These are phyloP conservation scores for Pterocles gutturalis DNA, from an alignment of 2,113 vertebrate genomes.

Conservation along the genomic window DNA sequence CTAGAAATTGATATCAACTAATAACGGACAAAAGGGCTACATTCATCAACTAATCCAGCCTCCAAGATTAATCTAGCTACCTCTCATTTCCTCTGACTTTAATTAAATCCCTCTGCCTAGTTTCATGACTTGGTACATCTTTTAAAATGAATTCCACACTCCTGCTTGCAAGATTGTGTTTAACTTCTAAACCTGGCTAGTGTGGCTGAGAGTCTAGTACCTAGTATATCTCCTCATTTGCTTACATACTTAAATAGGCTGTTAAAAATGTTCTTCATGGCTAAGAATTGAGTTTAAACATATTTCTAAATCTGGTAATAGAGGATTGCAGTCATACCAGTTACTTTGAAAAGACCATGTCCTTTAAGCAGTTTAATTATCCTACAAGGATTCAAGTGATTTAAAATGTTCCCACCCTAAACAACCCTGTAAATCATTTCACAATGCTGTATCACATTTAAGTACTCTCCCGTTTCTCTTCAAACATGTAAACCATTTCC, in stretches of 20 bases:
- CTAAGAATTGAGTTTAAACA: not conserved
- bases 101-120: slow-evolving; percentile 43
- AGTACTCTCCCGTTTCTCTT: slow-evolving; percentile 5
- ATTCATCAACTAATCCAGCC: slow-evolving; percentile 23
- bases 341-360: not conserved
- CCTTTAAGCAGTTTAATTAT: slow-evolving; percentile 38
- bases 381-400: not conserved
- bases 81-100: slow-evolving; percentile 17
- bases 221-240: not conserved
- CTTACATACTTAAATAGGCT: not conserved
- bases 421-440: slow-evolving; percentile 30
- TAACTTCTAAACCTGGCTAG: not conserved
- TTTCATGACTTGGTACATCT: slow-evolving; percentile 39
- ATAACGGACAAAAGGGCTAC: not conserved
- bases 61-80: slow-evolving; percentile 32
- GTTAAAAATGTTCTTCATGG: not conserved
- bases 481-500: not conserved
- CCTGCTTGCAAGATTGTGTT: not conserved
- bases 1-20: slow-evolving; percentile 37
- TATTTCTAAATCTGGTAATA: not conserved
- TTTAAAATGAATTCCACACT: not conserved
- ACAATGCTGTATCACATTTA: slow-evolving; percentile 5
- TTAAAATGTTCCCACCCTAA: slow-evolving; percentile 5
- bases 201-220: not conserved
- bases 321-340: not conserved